These are phyloP conservation scores for Oreochromis mossambicus DNA, from an alignment of 2,797 vertebrate genomes.

Conservation along the genomic window DNA sequence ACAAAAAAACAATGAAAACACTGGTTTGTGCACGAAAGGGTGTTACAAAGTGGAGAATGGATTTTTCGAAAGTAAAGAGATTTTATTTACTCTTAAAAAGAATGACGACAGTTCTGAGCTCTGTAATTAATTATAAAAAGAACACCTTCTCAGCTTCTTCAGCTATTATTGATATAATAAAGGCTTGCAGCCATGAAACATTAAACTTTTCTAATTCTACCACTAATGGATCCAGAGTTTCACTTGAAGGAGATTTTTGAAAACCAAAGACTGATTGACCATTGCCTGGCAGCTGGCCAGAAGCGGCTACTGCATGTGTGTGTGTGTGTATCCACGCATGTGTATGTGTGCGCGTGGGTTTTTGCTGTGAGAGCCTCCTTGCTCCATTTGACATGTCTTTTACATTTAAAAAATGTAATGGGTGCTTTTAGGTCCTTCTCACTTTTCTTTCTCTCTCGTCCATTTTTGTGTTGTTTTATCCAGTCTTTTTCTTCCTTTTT, in stretches of 20 bases:
- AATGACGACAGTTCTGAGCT: background rate
- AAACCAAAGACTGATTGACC: constrained; percentile 35
- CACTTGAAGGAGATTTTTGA: constrained; percentile 14
- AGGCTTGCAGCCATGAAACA: constrained; percentile 1
- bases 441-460: background rate
- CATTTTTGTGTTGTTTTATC: background rate
- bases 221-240: constrained; percentile 22
- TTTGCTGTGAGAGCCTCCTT: background rate
- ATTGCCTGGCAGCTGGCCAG: constrained; percentile 18
- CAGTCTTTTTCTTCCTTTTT: background rate
- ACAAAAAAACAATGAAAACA: background rate
- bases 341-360: background rate
- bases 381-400: constrained; percentile 49
- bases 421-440: constrained; percentile 1
- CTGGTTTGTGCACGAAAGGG: background rate
- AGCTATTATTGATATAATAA: constrained; percentile 6
- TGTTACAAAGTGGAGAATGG: background rate
- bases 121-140: background rate
- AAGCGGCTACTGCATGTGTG: constrained; percentile 5
- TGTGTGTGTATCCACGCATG: background rate
- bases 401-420: constrained; percentile 4
- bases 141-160: background rate
- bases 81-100: background rate
- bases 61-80: background rate
- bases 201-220: background rate